Evolutionary conservation across 2,888 invertebrate genomes (phyloP), one percentile per base, ranked within the genome.

Genomic region (Nomada goodeniana): DNA sequence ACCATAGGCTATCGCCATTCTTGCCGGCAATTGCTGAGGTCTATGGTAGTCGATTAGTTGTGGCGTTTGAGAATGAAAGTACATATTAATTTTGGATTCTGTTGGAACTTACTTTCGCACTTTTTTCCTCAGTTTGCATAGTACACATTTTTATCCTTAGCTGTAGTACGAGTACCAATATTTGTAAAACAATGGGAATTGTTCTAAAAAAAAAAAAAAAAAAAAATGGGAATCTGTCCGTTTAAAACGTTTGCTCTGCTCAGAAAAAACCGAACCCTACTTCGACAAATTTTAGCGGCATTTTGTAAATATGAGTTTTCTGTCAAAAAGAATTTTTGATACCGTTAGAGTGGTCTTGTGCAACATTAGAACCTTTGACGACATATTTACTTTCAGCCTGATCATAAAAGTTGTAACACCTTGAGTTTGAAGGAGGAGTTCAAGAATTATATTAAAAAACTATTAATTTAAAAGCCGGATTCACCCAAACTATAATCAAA

Each of bases 1-100:
- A 36, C 36, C 36, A 36, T 36, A 36, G 36, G 36, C 36, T 50
- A 57, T 65, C 61, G 50, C 57, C 55, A 29, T 63, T 52, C 50
- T 65, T 61, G 23, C 36, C 11, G 36, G 9, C 42, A 55, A 53
- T 55, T 23, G 53, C n/a, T 29, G 9, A 20, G 20, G n/a, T 50
- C 50, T 23, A 50, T 26, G 13, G 11, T 23, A 36, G 13, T 50
- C 29, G 50, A 26, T 11, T 11, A 10, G 13, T 7, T 15, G 7
- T 36, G 20, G 18, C 18, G 47, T 20, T 50, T 42, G 11, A 36
- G 36, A 18, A 18, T 23, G 26, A 50, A 13, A 15, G 59, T 29
- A 20, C 36, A 7, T 36, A 36, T 70, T 11, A 10, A 7, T 50
- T n/a, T 26, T 3, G 15, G 2, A 50, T 5, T 60, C 15, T 10